These are phyloP conservation scores for Limnothrissa miodon DNA, from an alignment of 2,113 vertebrate species.

Conservation along the genomic window DNA sequence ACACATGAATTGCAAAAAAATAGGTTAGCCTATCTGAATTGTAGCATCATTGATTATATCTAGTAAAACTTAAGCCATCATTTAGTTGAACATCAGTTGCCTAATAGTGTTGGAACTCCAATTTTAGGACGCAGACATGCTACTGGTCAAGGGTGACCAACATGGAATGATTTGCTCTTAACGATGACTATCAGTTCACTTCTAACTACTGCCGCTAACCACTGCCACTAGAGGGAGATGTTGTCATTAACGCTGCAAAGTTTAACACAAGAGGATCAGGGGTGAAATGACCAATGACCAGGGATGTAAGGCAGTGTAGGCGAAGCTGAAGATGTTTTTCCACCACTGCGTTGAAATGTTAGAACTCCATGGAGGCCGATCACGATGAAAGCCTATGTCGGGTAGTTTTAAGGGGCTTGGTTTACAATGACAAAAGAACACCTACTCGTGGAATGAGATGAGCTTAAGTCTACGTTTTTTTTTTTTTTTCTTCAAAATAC, in stretches of 20 bases:
- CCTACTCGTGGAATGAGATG: background rate
- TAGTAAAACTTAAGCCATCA: background rate
- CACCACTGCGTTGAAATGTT: background rate
- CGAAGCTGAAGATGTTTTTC: background rate
- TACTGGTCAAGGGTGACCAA: background rate
- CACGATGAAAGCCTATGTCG: background rate
- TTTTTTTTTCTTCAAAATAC: too few species aligned
- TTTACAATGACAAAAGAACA: background rate
- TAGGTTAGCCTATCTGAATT: background rate
- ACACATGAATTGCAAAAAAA: background rate
- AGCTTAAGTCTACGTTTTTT: too few species aligned
- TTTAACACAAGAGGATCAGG: too few species aligned
- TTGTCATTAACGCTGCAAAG: too few species aligned
- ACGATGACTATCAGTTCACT: background rate
- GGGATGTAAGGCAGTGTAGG: background rate
- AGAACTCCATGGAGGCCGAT: background rate
- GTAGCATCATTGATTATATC: background rate
- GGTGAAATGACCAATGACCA: background rate
- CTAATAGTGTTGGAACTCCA: background rate
- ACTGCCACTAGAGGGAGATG: background rate
- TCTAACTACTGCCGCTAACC: too few species aligned
- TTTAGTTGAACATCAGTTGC: background rate
- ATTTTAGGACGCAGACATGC: too few species aligned
- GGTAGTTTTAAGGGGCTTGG: background rate
- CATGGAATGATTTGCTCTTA: background rate